These are phyloP conservation scores for Chloropsis cyanopogon DNA, from an alignment of 2,113 vertebrate genomes.

Conservation along the genomic window DNA sequence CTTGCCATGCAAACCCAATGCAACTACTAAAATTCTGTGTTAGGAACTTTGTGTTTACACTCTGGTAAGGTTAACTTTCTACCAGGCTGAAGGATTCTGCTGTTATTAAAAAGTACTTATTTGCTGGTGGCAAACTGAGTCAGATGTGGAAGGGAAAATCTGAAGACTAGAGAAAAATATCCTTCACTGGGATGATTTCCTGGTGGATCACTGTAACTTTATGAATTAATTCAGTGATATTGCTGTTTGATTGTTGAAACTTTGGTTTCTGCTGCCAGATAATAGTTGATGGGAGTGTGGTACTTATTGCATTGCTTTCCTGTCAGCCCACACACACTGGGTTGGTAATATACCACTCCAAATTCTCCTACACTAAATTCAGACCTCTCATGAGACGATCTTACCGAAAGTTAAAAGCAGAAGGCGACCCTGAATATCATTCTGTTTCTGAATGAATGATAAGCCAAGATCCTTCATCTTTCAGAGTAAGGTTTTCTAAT, in stretches of 20 bases:
- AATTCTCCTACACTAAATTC: neutral
- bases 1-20: neutral
- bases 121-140: neutral
- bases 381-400: neutral
- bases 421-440: neutral
- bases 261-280: neutral
- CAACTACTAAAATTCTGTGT: neutral
- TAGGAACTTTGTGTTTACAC: neutral
- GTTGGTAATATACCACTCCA: neutral
- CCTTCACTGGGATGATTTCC: neutral
- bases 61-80: neutral
- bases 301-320: neutral
- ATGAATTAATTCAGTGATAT: neutral
- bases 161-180: neutral
- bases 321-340: accelerated
- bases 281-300: neutral
- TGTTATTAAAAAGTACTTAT: neutral
- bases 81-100: neutral
- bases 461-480: neutral
- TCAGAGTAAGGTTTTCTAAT: neutral
- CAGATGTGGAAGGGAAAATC: neutral
- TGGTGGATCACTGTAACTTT: neutral
- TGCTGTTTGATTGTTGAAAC: neutral
- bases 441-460: neutral
- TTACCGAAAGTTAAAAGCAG: neutral